Percentiles rank a stretch among this genome's conserved stretches.
Evolutionary conservation across 2,888 invertebrate genomes (phyloP).

Genomic region (Augiades crinisus): DNA sequence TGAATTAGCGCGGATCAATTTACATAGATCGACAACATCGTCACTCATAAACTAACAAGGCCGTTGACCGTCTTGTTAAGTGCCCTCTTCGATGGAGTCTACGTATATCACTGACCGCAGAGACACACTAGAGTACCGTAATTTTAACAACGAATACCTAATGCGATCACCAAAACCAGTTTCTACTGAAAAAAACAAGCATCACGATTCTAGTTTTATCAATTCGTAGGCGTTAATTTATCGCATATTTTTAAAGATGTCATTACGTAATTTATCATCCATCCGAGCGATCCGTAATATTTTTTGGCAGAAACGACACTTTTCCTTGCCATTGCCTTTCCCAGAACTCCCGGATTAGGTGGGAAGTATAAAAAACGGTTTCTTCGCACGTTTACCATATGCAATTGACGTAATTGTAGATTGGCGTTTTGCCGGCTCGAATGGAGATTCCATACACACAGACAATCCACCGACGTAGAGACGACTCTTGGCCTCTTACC

Average conservation of each 20-base stretch:
- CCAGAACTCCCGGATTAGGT: conserved; percentile 7
- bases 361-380: background rate
- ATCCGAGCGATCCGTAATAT: background rate
- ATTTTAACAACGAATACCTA: conserved; percentile 13
- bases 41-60: conserved; percentile 50
- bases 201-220: background rate
- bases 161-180: conserved; percentile 1
- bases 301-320: conserved; percentile 12
- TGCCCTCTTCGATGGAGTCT: conserved; percentile 44
- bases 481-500: conserved; percentile 43
- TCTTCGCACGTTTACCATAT: conserved; percentile 12
- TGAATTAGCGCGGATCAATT: conserved; percentile 58
- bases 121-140: conserved; percentile 30
- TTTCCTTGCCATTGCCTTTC: conserved; percentile 18
- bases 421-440: conserved; percentile 47
- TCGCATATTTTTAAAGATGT: background rate
- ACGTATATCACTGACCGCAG: conserved; percentile 44
- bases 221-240: background rate
- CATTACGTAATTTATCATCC: no score
- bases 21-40: conserved; percentile 54
- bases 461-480: conserved; percentile 40
- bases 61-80: conserved; percentile 57
- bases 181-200: background rate
- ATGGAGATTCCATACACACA: conserved; percentile 48
- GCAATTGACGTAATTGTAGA: conserved; percentile 38